Base-by-base conservation (phyloP, 1,140 invertebrate genomes). In the Drosophila lacertosa region DNA sequence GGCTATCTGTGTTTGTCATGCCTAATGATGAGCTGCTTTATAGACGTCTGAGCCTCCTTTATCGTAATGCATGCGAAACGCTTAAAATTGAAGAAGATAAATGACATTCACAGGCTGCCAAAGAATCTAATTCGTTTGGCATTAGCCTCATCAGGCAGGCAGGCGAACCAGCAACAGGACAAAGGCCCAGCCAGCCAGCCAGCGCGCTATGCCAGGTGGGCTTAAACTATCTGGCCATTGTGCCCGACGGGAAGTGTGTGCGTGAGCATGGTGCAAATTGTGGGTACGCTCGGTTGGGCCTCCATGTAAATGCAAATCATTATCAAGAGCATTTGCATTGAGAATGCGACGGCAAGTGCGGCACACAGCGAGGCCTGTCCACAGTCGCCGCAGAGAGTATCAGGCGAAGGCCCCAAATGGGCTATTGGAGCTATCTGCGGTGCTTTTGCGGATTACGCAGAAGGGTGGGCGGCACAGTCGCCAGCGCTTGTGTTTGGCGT, bases 281-380 rank as follows among this genome's bases (percentile, higher is more conserved):
- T 45, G 45, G 33, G 58, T 42, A 39, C 16, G 32, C 16, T 7
- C 4, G 32, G 20, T 18, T 47, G 40, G 39, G 50, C 63, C 79
- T 70, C 51, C 44, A 47, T 82, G 81, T 67, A 77, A 84, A 86
- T 84, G 81, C 81, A 84, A 84, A 84, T 86, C 81, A 84, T 84
- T 84, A 84, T 81, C 77, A 81, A 67, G 77, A 80, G 60, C 62
- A 80, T 84, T 84, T 80, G 76, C 81, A 86, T 74, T 66, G 50
- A 29, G 29, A 51, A 65, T 65, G 50, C 66, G 40, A 35, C 65
- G 26, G 26, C 37, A 63, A 66, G 59, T 54, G 67, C 50, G 50
- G 66, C 54, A 54, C 54, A 54, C 24, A 39, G 9, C 16, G 32
- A 2, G 33, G 37, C 11, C 16, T 22, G 22, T 51, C 20, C 18